Evolutionary conservation across 1,140 invertebrate genomes (phyloP).

Genomic region (Lasioglossum baleicum): DNA sequence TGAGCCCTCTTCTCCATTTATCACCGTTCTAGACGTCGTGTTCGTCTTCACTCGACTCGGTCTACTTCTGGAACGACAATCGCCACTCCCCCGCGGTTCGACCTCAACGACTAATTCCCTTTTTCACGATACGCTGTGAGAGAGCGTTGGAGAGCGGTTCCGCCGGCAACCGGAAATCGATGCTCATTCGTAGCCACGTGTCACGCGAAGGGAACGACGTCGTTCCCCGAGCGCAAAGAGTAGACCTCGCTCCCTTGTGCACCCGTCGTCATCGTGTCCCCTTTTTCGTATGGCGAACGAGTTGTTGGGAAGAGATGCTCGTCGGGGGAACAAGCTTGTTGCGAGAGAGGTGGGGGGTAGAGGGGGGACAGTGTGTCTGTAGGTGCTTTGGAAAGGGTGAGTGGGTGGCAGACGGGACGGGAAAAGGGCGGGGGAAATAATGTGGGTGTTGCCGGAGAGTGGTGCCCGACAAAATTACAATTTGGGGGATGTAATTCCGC

Average conservation of each 20-base stretch:
- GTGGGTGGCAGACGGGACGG: not conserved
- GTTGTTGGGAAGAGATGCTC: not conserved
- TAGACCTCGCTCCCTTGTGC: no score
- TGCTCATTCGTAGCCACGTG: slow-evolving; percentile 50
- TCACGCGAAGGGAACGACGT: slow-evolving; percentile 68
- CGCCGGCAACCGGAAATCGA: slow-evolving; percentile 49
- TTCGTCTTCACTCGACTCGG: not conserved
- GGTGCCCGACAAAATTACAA: slow-evolving; percentile 78
- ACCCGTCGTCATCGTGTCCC: not conserved
- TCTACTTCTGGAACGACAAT: not conserved
- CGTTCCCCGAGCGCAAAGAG: slow-evolving; percentile 48
- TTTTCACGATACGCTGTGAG: not conserved
- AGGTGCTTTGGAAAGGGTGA: not conserved
- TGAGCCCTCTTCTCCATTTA: no score
- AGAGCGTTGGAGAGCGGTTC: not conserved
- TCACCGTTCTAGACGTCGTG: not conserved
- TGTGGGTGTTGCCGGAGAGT: slow-evolving; percentile 68
- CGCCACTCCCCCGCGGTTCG: not conserved
- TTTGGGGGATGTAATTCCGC: slow-evolving; percentile 78
- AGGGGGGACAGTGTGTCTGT: not conserved
- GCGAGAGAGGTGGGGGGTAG: no score
- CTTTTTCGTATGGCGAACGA: not conserved
- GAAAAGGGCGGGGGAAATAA: slow-evolving; percentile 64
- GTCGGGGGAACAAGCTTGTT: slow-evolving; percentile 2
- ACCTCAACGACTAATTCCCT: slow-evolving; percentile 26